phyloP scores from a whole-genome alignment of 2,797 vertebrate genomes.

The Poecilia wingei region DNA sequence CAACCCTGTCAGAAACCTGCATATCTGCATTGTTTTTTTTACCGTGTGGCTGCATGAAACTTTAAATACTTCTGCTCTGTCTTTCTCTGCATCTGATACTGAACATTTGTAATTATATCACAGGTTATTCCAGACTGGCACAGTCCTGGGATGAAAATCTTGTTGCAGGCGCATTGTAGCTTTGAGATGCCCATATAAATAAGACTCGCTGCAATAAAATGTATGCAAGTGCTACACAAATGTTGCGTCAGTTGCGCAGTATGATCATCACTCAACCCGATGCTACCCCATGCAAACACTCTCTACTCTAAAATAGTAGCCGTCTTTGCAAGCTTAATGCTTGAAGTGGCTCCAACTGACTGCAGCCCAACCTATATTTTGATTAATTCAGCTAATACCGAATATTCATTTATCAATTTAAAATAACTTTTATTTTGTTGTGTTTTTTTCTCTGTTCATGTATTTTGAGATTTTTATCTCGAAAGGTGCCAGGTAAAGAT shows the following conservation, averaged over 20 bases:
- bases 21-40: background rate
- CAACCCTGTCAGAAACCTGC: background rate
- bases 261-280: background rate
- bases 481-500: background rate
- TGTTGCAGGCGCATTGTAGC: background rate
- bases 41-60: background rate
- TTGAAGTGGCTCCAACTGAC: background rate
- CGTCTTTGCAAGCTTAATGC: background rate
- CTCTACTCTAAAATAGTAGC: background rate
- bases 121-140: background rate
- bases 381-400: background rate
- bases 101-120: background rate
- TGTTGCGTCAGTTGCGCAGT: background rate
- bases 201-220: background rate
- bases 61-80: background rate
- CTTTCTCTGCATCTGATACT: background rate
- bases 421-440: background rate
- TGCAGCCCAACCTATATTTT: background rate
- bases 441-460: background rate
- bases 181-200: background rate
- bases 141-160: background rate
- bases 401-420: background rate
- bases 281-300: background rate
- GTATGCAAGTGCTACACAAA: background rate
- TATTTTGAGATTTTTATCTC: background rate